These are phyloP conservation scores for Nanorana parkeri DNA, from an alignment of 2,113 vertebrate genomes.

Conservation along the genomic window DNA sequence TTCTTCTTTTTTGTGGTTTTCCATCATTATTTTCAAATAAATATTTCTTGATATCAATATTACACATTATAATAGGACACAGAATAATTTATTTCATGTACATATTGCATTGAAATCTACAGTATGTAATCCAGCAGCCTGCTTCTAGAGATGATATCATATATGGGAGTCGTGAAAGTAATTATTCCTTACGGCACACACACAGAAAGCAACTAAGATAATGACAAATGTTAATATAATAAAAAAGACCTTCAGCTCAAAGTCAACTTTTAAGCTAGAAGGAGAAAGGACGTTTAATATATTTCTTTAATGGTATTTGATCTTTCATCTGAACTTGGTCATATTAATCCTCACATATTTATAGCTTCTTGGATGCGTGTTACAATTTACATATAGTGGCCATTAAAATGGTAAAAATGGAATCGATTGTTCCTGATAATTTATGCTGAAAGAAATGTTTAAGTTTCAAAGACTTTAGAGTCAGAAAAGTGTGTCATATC, in stretches of 20 bases:
- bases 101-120: not conserved
- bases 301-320: conserved; percentile 14
- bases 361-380: not conserved
- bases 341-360: conserved; percentile 17
- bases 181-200: conserved; percentile 1
- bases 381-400: not conserved
- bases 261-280: conserved; percentile 6
- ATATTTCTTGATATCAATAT: no score
- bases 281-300: conserved; percentile 16
- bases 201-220: conserved; percentile 14
- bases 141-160: conserved; percentile 10
- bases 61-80: not conserved
- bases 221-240: conserved; percentile 26
- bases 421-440: no score
- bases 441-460: no score
- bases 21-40: no score
- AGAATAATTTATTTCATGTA: not conserved
- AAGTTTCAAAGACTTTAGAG: no score
- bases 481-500: no score
- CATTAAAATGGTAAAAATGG: no score
- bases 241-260: conserved; percentile 20
- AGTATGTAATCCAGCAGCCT: no score
- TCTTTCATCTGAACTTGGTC: conserved; percentile 8
- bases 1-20: no score
- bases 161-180: not conserved